Evolutionary conservation across 2,113 vertebrate species (phyloP).

Genomic region (Dipodomys stephensi): DNA sequence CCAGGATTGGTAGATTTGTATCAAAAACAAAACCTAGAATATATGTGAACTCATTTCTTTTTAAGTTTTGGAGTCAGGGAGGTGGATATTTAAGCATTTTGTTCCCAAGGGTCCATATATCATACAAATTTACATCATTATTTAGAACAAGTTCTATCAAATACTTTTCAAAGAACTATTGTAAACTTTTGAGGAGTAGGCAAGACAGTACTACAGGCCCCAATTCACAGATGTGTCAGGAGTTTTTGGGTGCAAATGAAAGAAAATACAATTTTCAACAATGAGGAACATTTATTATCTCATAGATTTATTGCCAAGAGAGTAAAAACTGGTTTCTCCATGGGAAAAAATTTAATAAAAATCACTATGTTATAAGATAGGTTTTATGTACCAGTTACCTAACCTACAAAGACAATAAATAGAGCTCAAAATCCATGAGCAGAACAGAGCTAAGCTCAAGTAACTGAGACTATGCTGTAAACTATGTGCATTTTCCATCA

Average conservation of each 20-base stretch:
- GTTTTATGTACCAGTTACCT: constrained; percentile 17
- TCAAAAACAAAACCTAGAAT: neutral
- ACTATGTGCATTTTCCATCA: neutral
- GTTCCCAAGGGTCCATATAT: neutral
- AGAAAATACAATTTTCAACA: neutral
- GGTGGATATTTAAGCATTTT: neutral
- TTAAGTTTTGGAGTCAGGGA: constrained; percentile 4
- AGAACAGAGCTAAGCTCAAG: neutral
- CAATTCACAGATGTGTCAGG: neutral
- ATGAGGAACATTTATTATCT: neutral
- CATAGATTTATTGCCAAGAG: constrained; percentile 8
- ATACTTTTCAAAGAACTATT: constrained; percentile 17
- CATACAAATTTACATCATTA: neutral
- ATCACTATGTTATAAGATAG: neutral
- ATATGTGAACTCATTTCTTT: neutral
- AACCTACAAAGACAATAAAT: no score
- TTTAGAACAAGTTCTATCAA: neutral
- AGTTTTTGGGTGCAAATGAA: neutral
- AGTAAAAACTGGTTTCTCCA: constrained; percentile 11
- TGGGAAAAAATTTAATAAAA: constrained; percentile 5
- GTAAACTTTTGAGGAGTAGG: neutral
- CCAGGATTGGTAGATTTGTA: neutral
- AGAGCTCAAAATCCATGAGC: neutral
- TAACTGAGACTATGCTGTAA: neutral
- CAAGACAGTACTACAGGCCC: neutral